Evolutionary conservation across 2,113 vertebrate genomes (phyloP).

Genomic region (Leucopsar rothschildi): DNA sequence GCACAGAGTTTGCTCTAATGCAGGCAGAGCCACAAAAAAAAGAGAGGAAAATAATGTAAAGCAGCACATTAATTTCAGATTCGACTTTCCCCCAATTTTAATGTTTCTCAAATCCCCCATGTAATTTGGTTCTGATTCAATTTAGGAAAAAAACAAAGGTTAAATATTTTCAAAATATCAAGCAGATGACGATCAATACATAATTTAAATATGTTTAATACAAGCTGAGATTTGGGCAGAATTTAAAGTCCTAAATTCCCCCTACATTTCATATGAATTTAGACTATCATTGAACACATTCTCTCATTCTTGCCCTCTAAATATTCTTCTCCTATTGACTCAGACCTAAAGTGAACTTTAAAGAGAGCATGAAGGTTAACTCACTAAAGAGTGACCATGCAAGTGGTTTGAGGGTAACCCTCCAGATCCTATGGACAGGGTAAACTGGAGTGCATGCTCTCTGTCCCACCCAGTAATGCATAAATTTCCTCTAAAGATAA

Average conservation of each 20-base stretch:
- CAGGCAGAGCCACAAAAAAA: slow-evolving; percentile 8
- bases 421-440: neutral
- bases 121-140: neutral
- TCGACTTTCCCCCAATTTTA: neutral
- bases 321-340: neutral
- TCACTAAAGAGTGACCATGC: neutral
- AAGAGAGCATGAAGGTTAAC: neutral
- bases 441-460: neutral
- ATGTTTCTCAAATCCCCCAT: neutral
- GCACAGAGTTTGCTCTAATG: neutral
- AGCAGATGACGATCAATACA: neutral
- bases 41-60: slow-evolving; percentile 25
- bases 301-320: neutral
- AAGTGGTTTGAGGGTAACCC: neutral
- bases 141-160: neutral
- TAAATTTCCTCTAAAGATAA: neutral
- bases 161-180: slow-evolving; percentile 31
- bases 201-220: neutral
- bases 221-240: neutral
- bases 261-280: neutral
- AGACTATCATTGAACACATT: neutral
- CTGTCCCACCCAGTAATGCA: neutral
- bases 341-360: neutral
- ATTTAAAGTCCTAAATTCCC: neutral
- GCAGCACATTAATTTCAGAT: neutral